Percentiles rank a stretch among this genome's conserved stretches.
Conservation (phyloP, 1,140 invertebrate species). For the Apis florea region DNA sequence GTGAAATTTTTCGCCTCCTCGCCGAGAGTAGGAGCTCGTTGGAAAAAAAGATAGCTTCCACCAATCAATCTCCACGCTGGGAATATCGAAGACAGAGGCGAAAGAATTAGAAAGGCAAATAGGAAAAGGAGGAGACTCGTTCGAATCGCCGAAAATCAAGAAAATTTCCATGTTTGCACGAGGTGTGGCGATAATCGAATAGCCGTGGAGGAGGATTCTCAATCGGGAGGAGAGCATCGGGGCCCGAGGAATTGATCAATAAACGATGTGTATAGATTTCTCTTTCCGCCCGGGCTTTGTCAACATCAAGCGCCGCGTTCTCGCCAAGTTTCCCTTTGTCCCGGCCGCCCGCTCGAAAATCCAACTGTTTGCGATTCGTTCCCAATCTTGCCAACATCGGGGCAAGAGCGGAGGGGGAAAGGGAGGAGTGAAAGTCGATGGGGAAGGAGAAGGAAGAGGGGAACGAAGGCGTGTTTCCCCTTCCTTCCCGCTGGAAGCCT, state of each 20-base stretch:
- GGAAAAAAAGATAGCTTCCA: no score
- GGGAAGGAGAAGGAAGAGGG: neutral
- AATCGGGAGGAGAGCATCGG: neutral
- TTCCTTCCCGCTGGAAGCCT: slow-evolving; percentile 42
- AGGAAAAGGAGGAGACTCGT: no score
- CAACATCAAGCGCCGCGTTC: slow-evolving; percentile 41
- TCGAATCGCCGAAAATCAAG: no score
- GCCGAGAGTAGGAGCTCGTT: no score
- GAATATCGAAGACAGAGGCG: no score
- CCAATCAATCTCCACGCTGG: no score
- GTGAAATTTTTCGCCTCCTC: neutral
- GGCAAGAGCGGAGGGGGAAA: neutral
- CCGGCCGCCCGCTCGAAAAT: slow-evolving; percentile 51
- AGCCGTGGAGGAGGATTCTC: neutral
- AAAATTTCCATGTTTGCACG: no score
- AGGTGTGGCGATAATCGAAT: neutral
- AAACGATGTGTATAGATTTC: slow-evolving; percentile 59
- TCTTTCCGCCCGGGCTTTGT: slow-evolving; percentile 46
- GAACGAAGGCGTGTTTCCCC: slow-evolving; percentile 30
- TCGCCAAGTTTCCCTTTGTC: slow-evolving; percentile 56
- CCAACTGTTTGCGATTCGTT: slow-evolving; percentile 62
- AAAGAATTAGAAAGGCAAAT: no score
- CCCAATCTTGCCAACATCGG: slow-evolving; percentile 13
- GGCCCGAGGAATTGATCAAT: slow-evolving; percentile 56
- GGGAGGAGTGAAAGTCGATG: neutral